Evolutionary conservation across 2,888 invertebrate genomes (phyloP).

Genomic region (Leptinotarsa haldemani): DNA sequence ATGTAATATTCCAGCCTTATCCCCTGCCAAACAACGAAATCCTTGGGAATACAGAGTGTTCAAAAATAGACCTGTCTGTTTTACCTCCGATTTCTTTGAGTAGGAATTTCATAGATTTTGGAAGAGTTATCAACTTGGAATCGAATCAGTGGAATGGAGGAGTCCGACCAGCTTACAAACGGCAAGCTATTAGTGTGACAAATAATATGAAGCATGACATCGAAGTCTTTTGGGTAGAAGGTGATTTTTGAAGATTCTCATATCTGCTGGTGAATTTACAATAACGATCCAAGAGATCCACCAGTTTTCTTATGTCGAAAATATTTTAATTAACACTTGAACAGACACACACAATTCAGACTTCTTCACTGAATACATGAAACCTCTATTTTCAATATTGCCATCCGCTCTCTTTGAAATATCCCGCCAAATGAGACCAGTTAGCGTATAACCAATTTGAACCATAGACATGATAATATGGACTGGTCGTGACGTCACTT

Average conservation of each 20-base stretch:
- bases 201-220: slow-evolving; percentile 52
- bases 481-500: too few relatives aligned
- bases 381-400: too few relatives aligned
- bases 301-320: too few relatives aligned
- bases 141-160: slow-evolving; percentile 14
- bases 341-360: too few relatives aligned
- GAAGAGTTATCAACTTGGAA: slow-evolving; percentile 40
- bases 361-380: too few relatives aligned
- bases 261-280: too few relatives aligned
- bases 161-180: slow-evolving; percentile 5
- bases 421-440: too few relatives aligned
- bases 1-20: slow-evolving; percentile 41
- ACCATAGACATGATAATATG: too few relatives aligned
- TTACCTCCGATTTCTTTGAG: slow-evolving; percentile 57
- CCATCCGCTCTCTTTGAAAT: too few relatives aligned
- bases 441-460: too few relatives aligned
- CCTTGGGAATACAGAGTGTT: slow-evolving; percentile 57
- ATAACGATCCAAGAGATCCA: too few relatives aligned
- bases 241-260: slow-evolving; percentile 37
- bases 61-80: slow-evolving; percentile 51
- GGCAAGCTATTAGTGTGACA: slow-evolving; percentile 37
- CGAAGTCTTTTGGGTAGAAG: slow-evolving; percentile 53
- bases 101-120: slow-evolving; percentile 60
- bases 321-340: too few relatives aligned
- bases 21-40: slow-evolving; percentile 39